Conservation (phyloP, 2,113 vertebrate species). For the Bucco capensis region DNA sequence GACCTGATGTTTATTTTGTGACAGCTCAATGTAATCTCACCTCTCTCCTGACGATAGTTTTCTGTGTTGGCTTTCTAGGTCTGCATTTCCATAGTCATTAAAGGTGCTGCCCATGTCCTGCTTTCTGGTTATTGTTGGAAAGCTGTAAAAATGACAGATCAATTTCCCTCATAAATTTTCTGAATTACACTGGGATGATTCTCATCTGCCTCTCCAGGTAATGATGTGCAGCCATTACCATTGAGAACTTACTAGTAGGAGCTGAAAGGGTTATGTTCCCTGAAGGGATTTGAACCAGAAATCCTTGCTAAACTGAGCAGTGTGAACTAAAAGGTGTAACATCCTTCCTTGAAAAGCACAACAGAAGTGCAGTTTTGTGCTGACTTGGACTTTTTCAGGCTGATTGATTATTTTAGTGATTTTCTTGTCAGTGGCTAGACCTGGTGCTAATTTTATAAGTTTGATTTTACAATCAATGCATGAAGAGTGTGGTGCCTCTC, state of each 20-base stretch:
- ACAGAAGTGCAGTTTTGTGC: not conserved
- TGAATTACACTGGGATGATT: not conserved
- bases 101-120: not conserved
- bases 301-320: not conserved
- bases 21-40: not conserved
- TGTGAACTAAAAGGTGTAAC: not conserved
- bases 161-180: not conserved
- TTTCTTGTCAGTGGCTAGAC: not conserved
- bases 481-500: not conserved
- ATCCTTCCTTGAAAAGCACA: not conserved
- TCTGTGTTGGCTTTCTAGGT: not conserved
- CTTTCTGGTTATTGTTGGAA: not conserved
- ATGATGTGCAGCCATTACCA: not conserved
- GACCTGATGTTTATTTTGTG: not conserved
- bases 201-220: not conserved
- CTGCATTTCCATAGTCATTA: not conserved
- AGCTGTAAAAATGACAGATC: not conserved
- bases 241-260: not conserved
- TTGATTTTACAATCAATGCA: not conserved
- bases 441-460: not conserved
- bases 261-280: not conserved
- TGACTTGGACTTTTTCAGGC: not conserved
- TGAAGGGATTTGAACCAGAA: not conserved
- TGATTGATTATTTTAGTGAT: not conserved
- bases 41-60: not conserved